Conservation (phyloP, 2,888 invertebrate species). For the Onchidella celtica region DNA sequence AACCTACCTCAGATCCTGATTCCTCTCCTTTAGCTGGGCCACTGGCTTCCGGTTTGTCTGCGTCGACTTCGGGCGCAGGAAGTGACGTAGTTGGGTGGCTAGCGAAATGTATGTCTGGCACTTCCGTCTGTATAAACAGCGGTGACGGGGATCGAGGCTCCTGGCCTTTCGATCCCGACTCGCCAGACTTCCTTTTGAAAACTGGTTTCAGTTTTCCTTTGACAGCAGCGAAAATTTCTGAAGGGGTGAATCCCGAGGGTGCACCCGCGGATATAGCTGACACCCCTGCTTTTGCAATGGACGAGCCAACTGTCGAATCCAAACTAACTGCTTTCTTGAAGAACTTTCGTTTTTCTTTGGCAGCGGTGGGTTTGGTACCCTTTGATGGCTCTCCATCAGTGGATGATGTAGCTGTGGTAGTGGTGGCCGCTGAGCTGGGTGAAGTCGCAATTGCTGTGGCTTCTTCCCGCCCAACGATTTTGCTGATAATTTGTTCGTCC, state of each 20-base stretch:
- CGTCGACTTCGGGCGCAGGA: conserved; percentile 14
- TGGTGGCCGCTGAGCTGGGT: neutral
- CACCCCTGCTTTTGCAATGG: conserved; percentile 60
- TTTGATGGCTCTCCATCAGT: neutral
- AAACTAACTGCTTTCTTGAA: conserved; percentile 64
- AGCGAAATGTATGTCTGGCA: conserved; percentile 49
- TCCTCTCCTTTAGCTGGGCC: neutral
- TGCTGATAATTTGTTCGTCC: conserved; percentile 57
- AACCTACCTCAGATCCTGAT: conserved; percentile 21
- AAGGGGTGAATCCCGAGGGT: conserved; percentile 63
- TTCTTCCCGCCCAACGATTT: neutral
- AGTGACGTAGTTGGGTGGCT: conserved; percentile 15
- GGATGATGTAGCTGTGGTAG: neutral
- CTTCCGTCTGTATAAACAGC: conserved; percentile 48
- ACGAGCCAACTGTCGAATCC: conserved; percentile 60
- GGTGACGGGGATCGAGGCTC: conserved; percentile 48
- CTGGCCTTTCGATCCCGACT: neutral
- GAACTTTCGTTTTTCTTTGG: conserved; percentile 61
- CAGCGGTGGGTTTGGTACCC: conserved; percentile 36
- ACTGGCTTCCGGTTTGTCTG: neutral
- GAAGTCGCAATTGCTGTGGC: neutral
- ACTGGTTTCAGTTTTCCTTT: conserved; percentile 68
- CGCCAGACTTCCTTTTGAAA: conserved; percentile 49
- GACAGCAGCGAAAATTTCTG: conserved; percentile 67
- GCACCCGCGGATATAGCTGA: conserved; percentile 59